Percentiles rank a stretch among this genome's conserved stretches.
phyloP scores from a whole-genome alignment of 1,140 invertebrate genomes.

The Ceratoteleas bidentatus region DNA sequence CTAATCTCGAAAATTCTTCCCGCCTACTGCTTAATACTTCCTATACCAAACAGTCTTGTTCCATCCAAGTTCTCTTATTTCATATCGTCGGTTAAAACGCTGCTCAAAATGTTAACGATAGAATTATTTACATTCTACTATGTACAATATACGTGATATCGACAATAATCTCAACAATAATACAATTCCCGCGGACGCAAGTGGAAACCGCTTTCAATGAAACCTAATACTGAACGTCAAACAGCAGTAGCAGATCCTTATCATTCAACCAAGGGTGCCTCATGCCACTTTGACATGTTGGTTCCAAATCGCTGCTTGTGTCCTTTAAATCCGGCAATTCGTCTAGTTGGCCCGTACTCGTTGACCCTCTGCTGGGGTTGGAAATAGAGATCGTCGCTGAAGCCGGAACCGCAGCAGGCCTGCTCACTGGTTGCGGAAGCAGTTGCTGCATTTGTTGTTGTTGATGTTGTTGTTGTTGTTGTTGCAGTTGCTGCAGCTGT shows the following conservation, averaged over 20 bases:
- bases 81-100: too few relatives aligned
- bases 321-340: slow-evolving; percentile 29
- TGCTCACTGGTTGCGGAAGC: not conserved
- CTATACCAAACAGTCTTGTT: too few relatives aligned
- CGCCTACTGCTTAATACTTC: too few relatives aligned
- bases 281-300: slow-evolving; percentile 12
- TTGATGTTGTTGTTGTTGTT: slow-evolving; percentile 26
- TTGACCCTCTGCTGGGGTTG: not conserved
- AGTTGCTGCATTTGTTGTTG: too few relatives aligned
- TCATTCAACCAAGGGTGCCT: slow-evolving; percentile 23
- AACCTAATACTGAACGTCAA: too few relatives aligned
- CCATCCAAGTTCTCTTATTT: too few relatives aligned
- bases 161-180: not conserved
- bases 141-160: not conserved
- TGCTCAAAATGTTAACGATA: too few relatives aligned
- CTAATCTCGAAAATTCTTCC: too few relatives aligned
- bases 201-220: too few relatives aligned
- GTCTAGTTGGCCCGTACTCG: not conserved
- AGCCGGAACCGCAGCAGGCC: not conserved
- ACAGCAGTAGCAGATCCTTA: slow-evolving; percentile 2
- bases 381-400: not conserved
- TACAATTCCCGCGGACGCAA: too few relatives aligned
- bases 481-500: slow-evolving; percentile 18
- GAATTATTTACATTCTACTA: slow-evolving; percentile 60
- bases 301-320: slow-evolving; percentile 24